These are phyloP conservation scores for Drosophila hydei DNA, from an alignment of 1,140 invertebrate species.

Conservation along the genomic window DNA sequence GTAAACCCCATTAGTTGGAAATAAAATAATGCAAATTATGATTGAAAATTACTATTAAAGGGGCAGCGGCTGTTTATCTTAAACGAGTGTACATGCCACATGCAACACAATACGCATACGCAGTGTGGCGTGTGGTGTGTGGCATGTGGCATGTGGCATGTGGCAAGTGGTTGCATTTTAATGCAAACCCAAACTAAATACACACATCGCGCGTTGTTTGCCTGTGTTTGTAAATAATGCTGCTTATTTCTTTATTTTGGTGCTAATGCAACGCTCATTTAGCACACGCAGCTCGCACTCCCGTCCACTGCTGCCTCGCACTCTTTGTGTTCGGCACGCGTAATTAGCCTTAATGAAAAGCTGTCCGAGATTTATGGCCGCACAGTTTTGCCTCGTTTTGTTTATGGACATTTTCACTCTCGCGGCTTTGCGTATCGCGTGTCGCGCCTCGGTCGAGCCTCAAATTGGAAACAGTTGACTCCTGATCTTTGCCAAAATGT, in stretches of 20 bases:
- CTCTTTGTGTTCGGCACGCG: conserved; percentile 8
- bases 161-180: conserved; percentile 22
- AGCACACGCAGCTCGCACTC: background rate
- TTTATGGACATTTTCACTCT: conserved; percentile 23
- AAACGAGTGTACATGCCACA: background rate
- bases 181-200: conserved; percentile 20
- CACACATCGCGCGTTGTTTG: conserved; percentile 25
- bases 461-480: conserved; percentile 48
- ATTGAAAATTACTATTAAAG: conserved; percentile 1
- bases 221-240: conserved; percentile 39
- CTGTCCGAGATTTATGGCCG: conserved; percentile 46
- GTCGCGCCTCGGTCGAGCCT: conserved; percentile 9
- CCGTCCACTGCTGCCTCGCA: background rate
- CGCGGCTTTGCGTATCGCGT: conserved; percentile 4
- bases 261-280: conserved; percentile 44
- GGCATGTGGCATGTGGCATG: conserved; percentile 11
- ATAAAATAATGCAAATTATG: conserved; percentile 20
- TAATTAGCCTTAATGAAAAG: conserved; percentile 63
- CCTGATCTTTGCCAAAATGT: conserved; percentile 54
- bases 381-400: conserved; percentile 29
- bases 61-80: too few relatives aligned
- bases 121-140: conserved; percentile 6
- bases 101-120: conserved; percentile 33
- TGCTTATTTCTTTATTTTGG: conserved; percentile 53
- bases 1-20: conserved; percentile 36